phyloP scores from a whole-genome alignment of 2,888 invertebrate genomes.

The Philereme transversata region DNA sequence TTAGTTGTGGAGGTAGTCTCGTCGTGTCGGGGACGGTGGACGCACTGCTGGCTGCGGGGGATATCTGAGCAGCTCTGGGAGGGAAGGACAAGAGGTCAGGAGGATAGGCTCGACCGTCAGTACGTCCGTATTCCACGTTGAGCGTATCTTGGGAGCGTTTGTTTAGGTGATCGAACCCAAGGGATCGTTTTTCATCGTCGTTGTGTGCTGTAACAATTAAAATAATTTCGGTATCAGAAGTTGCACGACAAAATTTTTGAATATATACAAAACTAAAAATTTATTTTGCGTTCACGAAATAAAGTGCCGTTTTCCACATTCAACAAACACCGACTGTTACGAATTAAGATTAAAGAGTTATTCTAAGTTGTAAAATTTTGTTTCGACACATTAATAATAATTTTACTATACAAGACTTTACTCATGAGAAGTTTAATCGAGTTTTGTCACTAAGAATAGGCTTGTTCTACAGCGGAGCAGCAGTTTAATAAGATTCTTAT shows the following conservation, averaged over 20 bases:
- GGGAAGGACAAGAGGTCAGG: slow-evolving; percentile 93
- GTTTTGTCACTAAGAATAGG: too few species aligned
- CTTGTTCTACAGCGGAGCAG: too few species aligned
- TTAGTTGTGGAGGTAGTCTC: slow-evolving; percentile 83
- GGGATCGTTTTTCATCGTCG: slow-evolving; percentile 88
- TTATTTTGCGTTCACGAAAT: not conserved
- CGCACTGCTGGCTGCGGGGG: slow-evolving; percentile 91
- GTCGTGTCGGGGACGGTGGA: slow-evolving; percentile 91
- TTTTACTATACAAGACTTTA: too few species aligned
- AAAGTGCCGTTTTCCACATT: slow-evolving; percentile 2
- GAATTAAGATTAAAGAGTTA: slow-evolving; percentile 1
- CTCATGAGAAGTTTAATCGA: too few species aligned
- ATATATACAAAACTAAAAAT: not conserved
- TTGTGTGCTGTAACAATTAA: slow-evolving; percentile 78
- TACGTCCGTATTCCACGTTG: slow-evolving; percentile 82
- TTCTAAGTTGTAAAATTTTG: too few species aligned
- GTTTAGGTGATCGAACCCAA: slow-evolving; percentile 86
- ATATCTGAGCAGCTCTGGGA: slow-evolving; percentile 87
- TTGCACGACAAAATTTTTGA: not conserved
- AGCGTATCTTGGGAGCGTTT: slow-evolving; percentile 82
- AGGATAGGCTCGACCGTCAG: slow-evolving; percentile 86
- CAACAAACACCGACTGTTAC: slow-evolving; percentile 3
- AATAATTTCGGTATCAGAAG: too few species aligned
- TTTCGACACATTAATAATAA: too few species aligned
- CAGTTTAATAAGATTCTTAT: too few species aligned